Conservation (phyloP, 2,888 invertebrate species). For the Noctua janthina region DNA sequence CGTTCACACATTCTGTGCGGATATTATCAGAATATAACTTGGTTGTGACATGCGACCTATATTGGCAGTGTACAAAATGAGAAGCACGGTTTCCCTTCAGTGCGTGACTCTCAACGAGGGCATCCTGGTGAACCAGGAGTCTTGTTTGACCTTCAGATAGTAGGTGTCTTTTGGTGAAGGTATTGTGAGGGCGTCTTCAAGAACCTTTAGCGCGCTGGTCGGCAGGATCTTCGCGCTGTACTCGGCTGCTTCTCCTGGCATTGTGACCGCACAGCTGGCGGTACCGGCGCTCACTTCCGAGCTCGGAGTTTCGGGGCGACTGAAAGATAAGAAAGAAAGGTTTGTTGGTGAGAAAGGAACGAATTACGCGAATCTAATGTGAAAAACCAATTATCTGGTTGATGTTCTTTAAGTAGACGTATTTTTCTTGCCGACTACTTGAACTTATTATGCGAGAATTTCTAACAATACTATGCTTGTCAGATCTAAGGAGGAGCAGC, state of each 20-base stretch:
- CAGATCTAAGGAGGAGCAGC: background rate
- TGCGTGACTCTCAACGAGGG: conserved; percentile 86
- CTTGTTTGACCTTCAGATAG: conserved; percentile 87
- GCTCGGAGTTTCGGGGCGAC: conserved; percentile 87
- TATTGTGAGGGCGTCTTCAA: conserved; percentile 91
- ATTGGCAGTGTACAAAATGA: conserved; percentile 54
- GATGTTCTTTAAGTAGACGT: background rate
- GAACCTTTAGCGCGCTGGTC: conserved; percentile 90
- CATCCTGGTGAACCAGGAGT: conserved; percentile 89
- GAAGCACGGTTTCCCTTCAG: conserved; percentile 64
- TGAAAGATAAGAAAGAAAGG: conserved; percentile 66
- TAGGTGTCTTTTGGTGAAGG: conserved; percentile 90
- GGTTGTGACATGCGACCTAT: conserved; percentile 59
- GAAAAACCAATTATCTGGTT: background rate
- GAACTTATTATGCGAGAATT: background rate
- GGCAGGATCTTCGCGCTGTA: conserved; percentile 92
- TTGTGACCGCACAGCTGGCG: conserved; percentile 87
- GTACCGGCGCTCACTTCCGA: conserved; percentile 84
- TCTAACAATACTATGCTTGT: background rate
- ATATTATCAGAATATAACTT: conserved; percentile 61
- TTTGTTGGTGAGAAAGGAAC: background rate
- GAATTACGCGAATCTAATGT: background rate
- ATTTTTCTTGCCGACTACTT: background rate
- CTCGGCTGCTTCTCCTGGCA: conserved; percentile 91
- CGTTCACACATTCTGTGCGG: conserved; percentile 54